Base-by-base conservation (phyloP, 2,888 invertebrate genomes). In the Pyrochroa serraticornis region DNA sequence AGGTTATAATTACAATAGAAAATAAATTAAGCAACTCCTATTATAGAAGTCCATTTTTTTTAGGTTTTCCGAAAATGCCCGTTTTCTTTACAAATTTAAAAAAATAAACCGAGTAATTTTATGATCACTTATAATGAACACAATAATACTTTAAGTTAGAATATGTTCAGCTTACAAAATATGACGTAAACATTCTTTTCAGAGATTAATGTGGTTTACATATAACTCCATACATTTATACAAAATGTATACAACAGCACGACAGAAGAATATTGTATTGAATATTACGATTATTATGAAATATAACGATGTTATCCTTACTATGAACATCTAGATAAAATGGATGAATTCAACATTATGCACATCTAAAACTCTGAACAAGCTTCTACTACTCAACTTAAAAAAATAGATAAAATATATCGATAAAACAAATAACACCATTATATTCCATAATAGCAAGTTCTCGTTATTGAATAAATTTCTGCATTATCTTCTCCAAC, bases 1-100 rank as follows among this genome's bases (percentile, higher is more conserved):
- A 71, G 56, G 66, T 69, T 68, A 64, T 71, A 74, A 71, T 72
- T 75, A 76, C 71, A 73, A 64, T 70, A 67, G 68, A 69, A 72
- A 76, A 75, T 76, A 75, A 75, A 74, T 76, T 74, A 75, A 66
- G 71, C 74, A 64, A 69, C 68, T 68, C 69, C 68, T 71, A 63
- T 61, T 58, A 62, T 49, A 57, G 51, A 63, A 54, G 61, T 55
- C 42, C 53, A 53, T 57, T 62, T 50, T 49, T 56, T 44, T 54
- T 52, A 42, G 56, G 62, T 65, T 62, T 62, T 60, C 43, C 60
- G 56, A 63, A 64, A 66, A 63, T 63, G 63, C 63, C 63, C 60
- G 63, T 54, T 48, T 59, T 56, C 33, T 53, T 43, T 61, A 41
- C 45, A 49, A 53, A 56, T 39, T 51, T 44, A 51, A 58, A 57